Evolutionary conservation across 2,797 vertebrate genomes (phyloP), one percentile per base, ranked within the genome.

Genomic region (Meda fulgida): DNA sequence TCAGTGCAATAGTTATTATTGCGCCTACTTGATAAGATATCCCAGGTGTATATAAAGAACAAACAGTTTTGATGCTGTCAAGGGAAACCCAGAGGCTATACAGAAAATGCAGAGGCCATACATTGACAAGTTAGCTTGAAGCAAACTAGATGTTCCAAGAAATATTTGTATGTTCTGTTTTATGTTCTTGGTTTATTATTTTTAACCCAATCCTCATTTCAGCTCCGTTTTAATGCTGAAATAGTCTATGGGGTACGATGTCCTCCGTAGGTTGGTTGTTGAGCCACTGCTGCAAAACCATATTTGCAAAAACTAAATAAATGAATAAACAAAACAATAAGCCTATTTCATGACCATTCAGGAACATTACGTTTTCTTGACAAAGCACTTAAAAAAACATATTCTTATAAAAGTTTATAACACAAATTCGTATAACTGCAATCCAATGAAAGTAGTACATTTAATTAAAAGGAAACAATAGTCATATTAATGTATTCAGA

Each of bases 21-120:
- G 58, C 1, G 1, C 7, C 55, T 38, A 7, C n/a, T 34, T 55
- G 48, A 55, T 14, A 31, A 53, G 11, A 29, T 31, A 40, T 31
- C 75, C 29, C 3, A 34, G n/a, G 73, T 40, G 31, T 55, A 69
- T 55, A 69, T 69, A 69, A 69, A 77, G 82, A 77, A 77, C 36
- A 81, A 18, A 72, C 38, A 46, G 26, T 73, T 65, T 26, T 76
- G 29, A 7, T 29, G 23, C 29, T 66, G 43, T 83, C 43, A 66
- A 66, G 60, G 10, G 31, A 76, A 76, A 66, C 40, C 55, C 40
- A 0, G 16, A 83, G 38, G 80, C 53, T 48, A 40, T 40, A 43
- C 23, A 7, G 55, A 31, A 81, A 72, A 40, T 71, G 66, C 18
- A 55, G 51, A 46, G 71, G 23, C 58, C 29, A 48, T 46, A 60